Percentiles rank a stretch among this genome's conserved stretches.
These are phyloP conservation scores for Holacanthus passer DNA, from an alignment of 2,113 vertebrate genomes.

Conservation along the genomic window DNA sequence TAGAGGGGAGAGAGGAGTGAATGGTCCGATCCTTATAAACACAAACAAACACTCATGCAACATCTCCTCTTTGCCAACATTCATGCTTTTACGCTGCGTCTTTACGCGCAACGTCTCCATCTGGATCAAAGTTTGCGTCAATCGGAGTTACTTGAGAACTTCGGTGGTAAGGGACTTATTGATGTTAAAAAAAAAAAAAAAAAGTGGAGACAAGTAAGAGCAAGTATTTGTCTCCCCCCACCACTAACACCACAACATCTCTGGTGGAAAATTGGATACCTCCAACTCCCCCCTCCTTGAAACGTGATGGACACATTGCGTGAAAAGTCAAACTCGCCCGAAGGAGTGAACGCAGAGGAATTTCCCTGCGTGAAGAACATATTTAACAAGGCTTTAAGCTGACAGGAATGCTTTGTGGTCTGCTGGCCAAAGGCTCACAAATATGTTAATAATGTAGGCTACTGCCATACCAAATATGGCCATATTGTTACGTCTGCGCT, in stretches of 20 bases:
- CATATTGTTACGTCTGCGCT: constrained; percentile 99
- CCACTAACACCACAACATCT: constrained; percentile 76
- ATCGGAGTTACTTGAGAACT: constrained; percentile 75
- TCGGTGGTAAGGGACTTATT: constrained; percentile 83
- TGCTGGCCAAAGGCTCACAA: constrained; percentile 91
- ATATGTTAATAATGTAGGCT: constrained; percentile 99
- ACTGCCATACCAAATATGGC: constrained; percentile 99
- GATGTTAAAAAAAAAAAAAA: constrained; percentile 59
- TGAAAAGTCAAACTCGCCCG: constrained; percentile 88
- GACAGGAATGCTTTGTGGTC: constrained; percentile 98
- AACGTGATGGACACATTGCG: constrained; percentile 91
- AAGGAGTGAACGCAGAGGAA: constrained; percentile 93
- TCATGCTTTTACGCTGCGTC: constrained; percentile 41
- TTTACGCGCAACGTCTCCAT: constrained; percentile 59
- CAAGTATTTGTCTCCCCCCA: constrained; percentile 67
- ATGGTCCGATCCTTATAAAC: constrained; percentile 47
- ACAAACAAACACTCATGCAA: constrained; percentile 47
- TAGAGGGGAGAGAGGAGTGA: constrained; percentile 22
- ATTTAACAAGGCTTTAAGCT: constrained; percentile 97
- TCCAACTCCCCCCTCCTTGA: constrained; percentile 71
- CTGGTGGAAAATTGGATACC: constrained; percentile 85
- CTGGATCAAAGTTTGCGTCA: constrained; percentile 68
- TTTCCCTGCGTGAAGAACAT: constrained; percentile 95
- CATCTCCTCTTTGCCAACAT: constrained; percentile 34
- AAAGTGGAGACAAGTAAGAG: constrained; percentile 60